Evolutionary conservation across 2,888 invertebrate species (phyloP), one percentile per base, ranked within the genome.

Genomic region (Hoplodrina blanda): DNA sequence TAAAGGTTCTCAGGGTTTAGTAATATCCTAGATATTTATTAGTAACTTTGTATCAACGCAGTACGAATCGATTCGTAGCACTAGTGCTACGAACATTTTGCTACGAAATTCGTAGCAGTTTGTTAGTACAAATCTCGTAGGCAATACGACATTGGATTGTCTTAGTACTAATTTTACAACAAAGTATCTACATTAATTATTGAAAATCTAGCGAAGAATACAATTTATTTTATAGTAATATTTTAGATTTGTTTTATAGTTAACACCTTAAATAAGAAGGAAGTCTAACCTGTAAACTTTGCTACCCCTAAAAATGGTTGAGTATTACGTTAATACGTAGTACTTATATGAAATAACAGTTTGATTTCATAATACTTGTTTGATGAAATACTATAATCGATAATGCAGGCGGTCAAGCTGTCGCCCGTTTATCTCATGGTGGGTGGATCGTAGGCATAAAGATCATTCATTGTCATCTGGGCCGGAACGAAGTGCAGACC

Each of bases 31-130:
- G 80, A 75, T 65, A 65, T 62, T 46, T 62, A 78, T 78, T 65
- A 60, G 78, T 73, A 50, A 75, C 57, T 53, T 66, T 63, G 66
- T 70, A 76, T 70, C 61, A 80, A 67, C 61, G 20, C 62, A 74
- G 71, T 69, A 62, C 65, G 59, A 69, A 75, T 68, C 75, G 76
- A 86, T 87, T 87, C 93, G 94, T 94, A 94, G 94, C 92, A 85
- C 70, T 57, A 61, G 76, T 86, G 92, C 93, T 93, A 93, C 93
- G 91, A 62, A 59, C 52, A 76, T 73, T 63, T 72, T 80, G 92
- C 94, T 95, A 94, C 94, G 94, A 87, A 62, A 57, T 30, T 81
- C 92, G 94, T 94, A 94, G 94, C 91, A 85, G 71, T 72, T 73
- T 62, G 62, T 64, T 59, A 60, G 67, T 73, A 75, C 76, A 73